A percentile compares a stretch with the other conserved stretches of the same genome.
phyloP scores from a whole-genome alignment of 2,888 invertebrate genomes.

The Amphipoea oculea region DNA sequence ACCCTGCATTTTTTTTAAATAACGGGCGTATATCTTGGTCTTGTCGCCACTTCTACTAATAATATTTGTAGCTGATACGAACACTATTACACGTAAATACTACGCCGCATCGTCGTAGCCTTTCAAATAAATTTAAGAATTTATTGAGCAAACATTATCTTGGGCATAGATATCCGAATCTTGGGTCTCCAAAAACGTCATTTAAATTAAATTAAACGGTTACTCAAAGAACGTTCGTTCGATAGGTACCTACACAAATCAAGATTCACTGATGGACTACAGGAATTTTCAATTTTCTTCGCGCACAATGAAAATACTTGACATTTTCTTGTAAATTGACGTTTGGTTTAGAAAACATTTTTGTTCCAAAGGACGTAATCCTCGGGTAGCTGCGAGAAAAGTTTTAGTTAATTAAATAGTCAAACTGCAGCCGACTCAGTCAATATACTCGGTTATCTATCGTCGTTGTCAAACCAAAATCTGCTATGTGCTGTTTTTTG shows the following conservation, averaged over 20 bases:
- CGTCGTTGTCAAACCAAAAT: too few species aligned
- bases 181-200: background rate
- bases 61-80: background rate
- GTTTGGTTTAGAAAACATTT: constrained; percentile 1
- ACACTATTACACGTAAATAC: background rate
- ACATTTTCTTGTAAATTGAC: constrained; percentile 32
- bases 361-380: background rate
- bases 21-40: background rate
- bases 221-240: constrained; percentile 5
- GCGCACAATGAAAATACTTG: constrained; percentile 29
- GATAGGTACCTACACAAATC: background rate
- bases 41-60: background rate
- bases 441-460: too few species aligned
- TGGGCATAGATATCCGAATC: too few species aligned
- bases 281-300: constrained; percentile 43
- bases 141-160: background rate
- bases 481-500: too few species aligned
- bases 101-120: constrained; percentile 2
- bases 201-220: background rate
- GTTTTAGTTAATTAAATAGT: background rate
- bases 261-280: constrained; percentile 24
- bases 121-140: background rate
- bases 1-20: too few species aligned
- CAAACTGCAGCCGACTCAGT: background rate
- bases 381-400: background rate